Base-by-base conservation (phyloP, 2,797 vertebrate genomes). In the Coregonus ussuriensis region DNA sequence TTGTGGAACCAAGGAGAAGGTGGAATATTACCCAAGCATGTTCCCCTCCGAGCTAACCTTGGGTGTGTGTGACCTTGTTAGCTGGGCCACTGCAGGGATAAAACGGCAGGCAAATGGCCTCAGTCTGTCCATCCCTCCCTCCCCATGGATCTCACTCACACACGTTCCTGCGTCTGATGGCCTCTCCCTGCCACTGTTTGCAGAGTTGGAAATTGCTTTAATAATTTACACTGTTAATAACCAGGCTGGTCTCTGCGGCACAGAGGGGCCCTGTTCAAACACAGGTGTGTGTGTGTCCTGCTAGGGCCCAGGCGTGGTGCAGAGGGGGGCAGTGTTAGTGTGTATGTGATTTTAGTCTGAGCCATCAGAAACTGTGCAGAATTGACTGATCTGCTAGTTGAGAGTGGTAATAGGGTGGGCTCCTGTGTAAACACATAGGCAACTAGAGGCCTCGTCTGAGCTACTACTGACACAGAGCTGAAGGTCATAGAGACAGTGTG, bases 151-250 rank as follows among this genome's bases (percentile, higher is more conserved):
- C 73, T 72, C 83, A 83, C 75, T 79, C 62, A 76, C 7, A 71
- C 29, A 21, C 29, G 5, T 37, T 74, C 62, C 74, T 83, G 76
- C 78, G 69, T 72, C 65, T 13, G 83, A 73, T 83, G 56, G 66
- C 86, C 78, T 90, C 80, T 78, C 84, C 74, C 81, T 72, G 66
- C 77, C 70, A 79, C 72, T 94, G 91, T 94, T 94, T 95, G 91
- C 88, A 79, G 86, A 91, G 83, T 88, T 91, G 82, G 86, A 93
- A 82, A 93, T 91, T 82, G 92, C 90, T 91, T 94, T 89, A 95
- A 95, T 94, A 94, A 95, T 95, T 91, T 84, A 95, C 92, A 90
- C 84, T 88, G 90, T 91, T 95, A 93, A 94, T 94, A 94, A 94
- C 91, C 88, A 91, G 79, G 84, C 85, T 68, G 69, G 85, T 85